Base-by-base conservation (phyloP, 2,797 vertebrate genomes). In the Prionace glauca region DNA sequence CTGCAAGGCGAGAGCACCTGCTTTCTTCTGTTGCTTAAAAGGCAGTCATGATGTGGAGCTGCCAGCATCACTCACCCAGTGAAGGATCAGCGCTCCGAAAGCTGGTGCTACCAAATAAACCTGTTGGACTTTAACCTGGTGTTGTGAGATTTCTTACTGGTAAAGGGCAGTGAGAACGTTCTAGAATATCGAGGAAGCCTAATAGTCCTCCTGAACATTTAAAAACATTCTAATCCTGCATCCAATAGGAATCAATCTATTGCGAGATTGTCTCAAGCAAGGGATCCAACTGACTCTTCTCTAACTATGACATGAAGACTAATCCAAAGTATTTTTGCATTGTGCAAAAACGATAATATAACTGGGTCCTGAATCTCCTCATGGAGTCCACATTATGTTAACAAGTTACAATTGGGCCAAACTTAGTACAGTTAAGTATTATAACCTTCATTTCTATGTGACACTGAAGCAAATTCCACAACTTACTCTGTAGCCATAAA, bases 401-500 rank as follows among this genome's bases (percentile, higher is more conserved):
- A 91, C 32, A 62, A 91, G 56, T 65, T 91, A 91, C 32, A 91
- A 91, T 91, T 32, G 16, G 32, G 60, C 32, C 62, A 65, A 62
- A 7, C 5, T 32, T 91, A 29, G 12, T 56, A 65, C 29, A 91
- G 88, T 65, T 91, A 4, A 60, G 5, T 77, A n/a, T 72, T 60
- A 77, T 60, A 95, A 26, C 56, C 88, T 62, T 91, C n/a, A 16
- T 62, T 91, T n/a, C 8, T 20, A 14, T 16, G 29, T 24, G n/a
- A 74, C 1, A 91, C 60, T 62, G 12, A 60, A 62, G 4, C 45
- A 32, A 72, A 50, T 72, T 94, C 84, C 96, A 95, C 65, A 79
- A 98, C 99, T 98, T 97, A 99, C 99, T 99, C 99, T 96, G 99
- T 99, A 96, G 99, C 99, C 99, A 99, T 99, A 97, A 99, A 99